Evolutionary conservation across 1,140 invertebrate species (phyloP).

Genomic region (Pristionchus pacificus): DNA sequence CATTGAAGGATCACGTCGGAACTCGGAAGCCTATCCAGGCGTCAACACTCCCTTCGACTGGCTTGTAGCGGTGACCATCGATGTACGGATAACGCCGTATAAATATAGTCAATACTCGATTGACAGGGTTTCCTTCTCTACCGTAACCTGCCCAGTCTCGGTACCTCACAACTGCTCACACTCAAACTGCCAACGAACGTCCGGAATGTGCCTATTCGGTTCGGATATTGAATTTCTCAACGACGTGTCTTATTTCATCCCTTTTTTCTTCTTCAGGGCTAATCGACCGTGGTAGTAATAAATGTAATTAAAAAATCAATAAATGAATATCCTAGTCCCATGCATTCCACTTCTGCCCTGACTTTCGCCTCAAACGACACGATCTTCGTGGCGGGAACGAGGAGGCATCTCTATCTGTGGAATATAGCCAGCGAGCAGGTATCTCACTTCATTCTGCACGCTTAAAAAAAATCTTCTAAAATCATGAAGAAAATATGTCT

Average conservation of each 20-base stretch:
- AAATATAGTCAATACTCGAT: neutral
- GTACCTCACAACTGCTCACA: conserved; percentile 27
- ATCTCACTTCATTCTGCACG: neutral
- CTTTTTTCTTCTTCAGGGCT: too few relatives aligned
- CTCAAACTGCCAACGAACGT: conserved; percentile 43
- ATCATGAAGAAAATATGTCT: too few relatives aligned
- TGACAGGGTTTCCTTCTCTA: conserved; percentile 35
- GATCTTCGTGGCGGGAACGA: conserved; percentile 87
- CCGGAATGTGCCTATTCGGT: conserved; percentile 41
- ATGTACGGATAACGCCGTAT: conserved; percentile 7
- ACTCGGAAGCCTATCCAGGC: neutral
- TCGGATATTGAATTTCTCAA: neutral
- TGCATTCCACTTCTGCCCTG: conserved; percentile 77
- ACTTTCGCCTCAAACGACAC: conserved; percentile 82
- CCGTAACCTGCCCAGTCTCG: conserved; percentile 22
- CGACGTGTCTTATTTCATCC: too few relatives aligned
- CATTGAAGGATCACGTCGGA: neutral
- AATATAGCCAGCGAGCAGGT: conserved; percentile 64
- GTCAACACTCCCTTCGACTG: conserved; percentile 10
- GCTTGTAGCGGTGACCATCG: conserved; percentile 30
- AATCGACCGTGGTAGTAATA: too few relatives aligned
- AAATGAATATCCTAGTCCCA: conserved; percentile 65
- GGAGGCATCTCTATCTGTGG: conserved; percentile 94
- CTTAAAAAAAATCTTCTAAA: too few relatives aligned
- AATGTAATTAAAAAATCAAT: too few relatives aligned